phyloP scores from a whole-genome alignment of 2,113 vertebrate genomes.

The Ranitomeya imitator region DNA sequence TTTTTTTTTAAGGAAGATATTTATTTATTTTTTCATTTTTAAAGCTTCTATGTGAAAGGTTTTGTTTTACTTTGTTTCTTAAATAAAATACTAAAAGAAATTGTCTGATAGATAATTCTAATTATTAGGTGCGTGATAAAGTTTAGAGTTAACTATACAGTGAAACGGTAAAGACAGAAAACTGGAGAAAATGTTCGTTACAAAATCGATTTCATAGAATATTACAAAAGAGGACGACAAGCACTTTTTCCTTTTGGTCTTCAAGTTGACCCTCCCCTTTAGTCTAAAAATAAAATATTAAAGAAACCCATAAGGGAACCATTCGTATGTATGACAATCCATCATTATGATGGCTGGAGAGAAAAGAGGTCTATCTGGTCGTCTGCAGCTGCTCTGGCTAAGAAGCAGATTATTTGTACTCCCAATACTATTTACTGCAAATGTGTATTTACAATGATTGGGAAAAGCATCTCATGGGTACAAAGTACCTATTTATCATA shows the following conservation, averaged over 20 bases:
- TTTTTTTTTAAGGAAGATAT: too few species aligned
- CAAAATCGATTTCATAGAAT: constrained; percentile 29
- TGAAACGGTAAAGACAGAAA: neutral
- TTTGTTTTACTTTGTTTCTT: neutral
- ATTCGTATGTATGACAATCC: constrained; percentile 55
- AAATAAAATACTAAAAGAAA: neutral
- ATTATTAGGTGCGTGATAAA: neutral
- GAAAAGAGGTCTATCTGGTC: constrained; percentile 54
- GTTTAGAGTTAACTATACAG: neutral
- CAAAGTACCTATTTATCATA: constrained; percentile 54
- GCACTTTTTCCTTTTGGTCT: constrained; percentile 8
- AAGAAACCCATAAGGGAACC: constrained; percentile 52
- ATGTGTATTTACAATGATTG: constrained; percentile 54
- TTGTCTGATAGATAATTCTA: neutral
- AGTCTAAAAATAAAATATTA: constrained; percentile 58
- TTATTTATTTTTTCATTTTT: too few species aligned
- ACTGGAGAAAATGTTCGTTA: constrained; percentile 45
- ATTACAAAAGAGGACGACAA: constrained; percentile 14
- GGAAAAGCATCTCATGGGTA: constrained; percentile 47
- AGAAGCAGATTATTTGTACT: constrained; percentile 56
- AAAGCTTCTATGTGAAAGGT: too few species aligned
- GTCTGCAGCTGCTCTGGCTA: constrained; percentile 56
- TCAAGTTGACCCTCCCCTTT: constrained; percentile 51
- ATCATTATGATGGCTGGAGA: constrained; percentile 58
- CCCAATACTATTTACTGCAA: constrained; percentile 55